Evolutionary conservation across 2,113 vertebrate species (phyloP), one percentile per base, ranked within the genome.

Genomic region (Apodemus sylvaticus): DNA sequence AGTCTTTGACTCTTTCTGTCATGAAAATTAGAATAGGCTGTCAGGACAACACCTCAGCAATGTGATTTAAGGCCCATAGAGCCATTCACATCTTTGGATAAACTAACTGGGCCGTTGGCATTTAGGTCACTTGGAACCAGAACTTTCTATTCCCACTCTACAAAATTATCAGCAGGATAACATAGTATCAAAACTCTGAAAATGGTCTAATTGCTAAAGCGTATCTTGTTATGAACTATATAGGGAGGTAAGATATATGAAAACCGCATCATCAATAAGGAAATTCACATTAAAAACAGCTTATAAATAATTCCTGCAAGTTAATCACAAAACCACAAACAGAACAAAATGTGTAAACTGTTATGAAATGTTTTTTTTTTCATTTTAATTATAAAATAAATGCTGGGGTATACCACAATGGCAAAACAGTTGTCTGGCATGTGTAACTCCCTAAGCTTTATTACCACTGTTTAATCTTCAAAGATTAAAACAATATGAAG

Each of bases 61-160:
- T 55, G 96, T 93, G 92, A 81, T 66, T 95, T 92, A 92, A n/a
- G 89, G 58, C 26, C 29, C 11, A 51, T 70, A 34, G 96, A 93
- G 11, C 86, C 71, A 91, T 42, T 91, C 68, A 45, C 51, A 83
- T 0, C 5, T 96, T 89, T 89, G 94, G 68, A 77, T 45, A 68
- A 34, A 91, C 19, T 79, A 93, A 94, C 88, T 96, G 20, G 12
- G 81, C 70, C 74, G 64, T 58, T 31, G 87, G 45, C 74, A 95
- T 96, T 97, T 87, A 81, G 7, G 60, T 60, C 66, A 86, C 29
- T 88, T n/a, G 86, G 66, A 82, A 68, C 5, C 51, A 22, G 31
- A 0, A 36, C 48, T 68, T 86, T 85, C 87, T 83, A 48, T 77
- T 66, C 14, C 45, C 95, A 87, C 74, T 64, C 58, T 95, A 64